Conservation (phyloP, 2,888 invertebrate species). For the Lochmaea crataegi region DNA sequence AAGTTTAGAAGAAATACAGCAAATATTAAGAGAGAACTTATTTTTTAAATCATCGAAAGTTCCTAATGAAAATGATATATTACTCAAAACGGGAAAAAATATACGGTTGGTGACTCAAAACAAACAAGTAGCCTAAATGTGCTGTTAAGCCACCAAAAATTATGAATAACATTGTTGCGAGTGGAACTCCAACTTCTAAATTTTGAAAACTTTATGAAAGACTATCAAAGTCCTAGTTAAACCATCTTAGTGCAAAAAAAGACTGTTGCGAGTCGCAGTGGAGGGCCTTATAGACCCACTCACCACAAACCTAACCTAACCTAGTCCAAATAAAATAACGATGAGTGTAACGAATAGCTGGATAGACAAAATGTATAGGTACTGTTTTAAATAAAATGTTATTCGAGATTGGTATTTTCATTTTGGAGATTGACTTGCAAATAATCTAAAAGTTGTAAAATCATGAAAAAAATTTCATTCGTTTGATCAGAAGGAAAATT, state of each 20-base stretch:
- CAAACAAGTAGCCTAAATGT: background rate
- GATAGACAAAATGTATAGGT: background rate
- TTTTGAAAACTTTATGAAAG: no score
- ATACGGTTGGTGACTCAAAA: background rate
- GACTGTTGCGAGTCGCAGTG: no score
- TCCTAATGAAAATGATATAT: background rate
- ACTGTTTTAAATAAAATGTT: background rate
- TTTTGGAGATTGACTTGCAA: background rate
- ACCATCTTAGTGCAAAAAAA: background rate
- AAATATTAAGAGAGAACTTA: conserved; percentile 50
- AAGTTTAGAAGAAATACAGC: conserved; percentile 57
- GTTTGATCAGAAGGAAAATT: no score
- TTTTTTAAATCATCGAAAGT: background rate
- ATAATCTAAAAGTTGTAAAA: no score
- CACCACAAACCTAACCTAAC: no score
- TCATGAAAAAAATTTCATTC: no score
- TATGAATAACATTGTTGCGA: background rate
- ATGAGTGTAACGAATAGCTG: no score
- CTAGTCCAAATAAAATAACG: no score
- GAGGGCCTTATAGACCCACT: no score
- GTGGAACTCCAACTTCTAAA: no score
- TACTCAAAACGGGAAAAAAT: background rate
- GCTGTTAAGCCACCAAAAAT: background rate
- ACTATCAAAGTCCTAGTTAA: no score
- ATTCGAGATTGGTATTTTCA: background rate